Evolutionary conservation across 2,797 vertebrate species (phyloP).

Genomic region (Pyrrhura leucotis): DNA sequence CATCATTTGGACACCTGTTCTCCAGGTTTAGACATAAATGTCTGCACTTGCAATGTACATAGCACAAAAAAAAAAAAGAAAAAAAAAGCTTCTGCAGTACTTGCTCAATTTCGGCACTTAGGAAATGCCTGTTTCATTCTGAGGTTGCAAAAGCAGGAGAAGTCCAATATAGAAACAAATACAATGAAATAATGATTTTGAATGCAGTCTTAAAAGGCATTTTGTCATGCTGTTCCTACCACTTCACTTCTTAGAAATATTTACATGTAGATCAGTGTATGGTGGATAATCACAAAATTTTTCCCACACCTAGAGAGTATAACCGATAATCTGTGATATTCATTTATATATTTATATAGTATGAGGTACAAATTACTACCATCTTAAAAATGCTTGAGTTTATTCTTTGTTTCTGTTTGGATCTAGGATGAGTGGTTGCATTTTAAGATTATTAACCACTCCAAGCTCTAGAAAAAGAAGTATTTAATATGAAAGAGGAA

Average conservation of each 20-base stretch:
- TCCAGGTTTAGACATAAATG: neutral
- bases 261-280: neutral
- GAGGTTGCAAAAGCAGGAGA: neutral
- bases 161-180: neutral
- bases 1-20: neutral
- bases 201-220: neutral
- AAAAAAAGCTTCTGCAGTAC: neutral
- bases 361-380: neutral
- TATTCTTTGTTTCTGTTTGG: neutral
- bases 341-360: neutral
- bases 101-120: neutral
- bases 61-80: neutral
- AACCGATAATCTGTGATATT: neutral
- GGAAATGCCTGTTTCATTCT: neutral
- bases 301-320: neutral
- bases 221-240: neutral
- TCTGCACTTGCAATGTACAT: neutral
- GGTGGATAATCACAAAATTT: neutral
- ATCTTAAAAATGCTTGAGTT: neutral
- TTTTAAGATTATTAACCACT: neutral
- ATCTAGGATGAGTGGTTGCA: neutral
- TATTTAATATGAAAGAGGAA: neutral
- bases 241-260: neutral
- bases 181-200: neutral
- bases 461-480: neutral